phyloP scores from a whole-genome alignment of 2,797 vertebrate genomes.

The Propithecus perrieri region DNA sequence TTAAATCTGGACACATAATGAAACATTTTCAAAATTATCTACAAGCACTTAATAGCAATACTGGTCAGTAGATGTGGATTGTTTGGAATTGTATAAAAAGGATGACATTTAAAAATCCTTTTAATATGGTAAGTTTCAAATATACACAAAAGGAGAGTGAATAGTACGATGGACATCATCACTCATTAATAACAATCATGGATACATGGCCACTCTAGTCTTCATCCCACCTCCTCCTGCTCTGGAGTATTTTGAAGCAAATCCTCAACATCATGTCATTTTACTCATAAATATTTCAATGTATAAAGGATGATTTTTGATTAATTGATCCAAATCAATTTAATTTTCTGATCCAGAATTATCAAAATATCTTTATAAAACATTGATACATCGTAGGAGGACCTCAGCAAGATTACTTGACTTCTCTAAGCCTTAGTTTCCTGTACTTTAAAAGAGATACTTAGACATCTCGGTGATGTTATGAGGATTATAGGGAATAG shows the following conservation, averaged over 20 bases:
- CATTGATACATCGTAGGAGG: not conserved
- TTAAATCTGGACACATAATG: not conserved
- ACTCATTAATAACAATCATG: not conserved
- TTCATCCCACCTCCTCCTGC: not conserved
- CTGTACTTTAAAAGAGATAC: not conserved
- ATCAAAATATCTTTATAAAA: conserved; percentile 41
- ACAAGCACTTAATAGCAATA: not conserved
- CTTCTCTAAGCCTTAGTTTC: not conserved
- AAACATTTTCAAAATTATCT: not conserved
- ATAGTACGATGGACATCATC: rapidly evolving
- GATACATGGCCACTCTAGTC: not conserved
- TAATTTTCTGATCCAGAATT: not conserved
- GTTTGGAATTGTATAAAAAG: not conserved
- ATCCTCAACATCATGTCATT: not conserved
- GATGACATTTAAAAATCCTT: not conserved
- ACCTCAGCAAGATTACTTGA: not conserved
- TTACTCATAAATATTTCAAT: not conserved
- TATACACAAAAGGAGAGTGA: not conserved
- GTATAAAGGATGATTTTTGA: not conserved
- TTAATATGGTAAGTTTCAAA: not conserved
- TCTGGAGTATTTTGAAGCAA: not conserved
- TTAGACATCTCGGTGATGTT: not conserved
- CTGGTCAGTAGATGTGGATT: not conserved
- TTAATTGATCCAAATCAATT: not conserved
- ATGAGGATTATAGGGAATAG: not conserved